Conservation (phyloP, 2,888 invertebrate genomes). For the Auanema sp. region DNA sequence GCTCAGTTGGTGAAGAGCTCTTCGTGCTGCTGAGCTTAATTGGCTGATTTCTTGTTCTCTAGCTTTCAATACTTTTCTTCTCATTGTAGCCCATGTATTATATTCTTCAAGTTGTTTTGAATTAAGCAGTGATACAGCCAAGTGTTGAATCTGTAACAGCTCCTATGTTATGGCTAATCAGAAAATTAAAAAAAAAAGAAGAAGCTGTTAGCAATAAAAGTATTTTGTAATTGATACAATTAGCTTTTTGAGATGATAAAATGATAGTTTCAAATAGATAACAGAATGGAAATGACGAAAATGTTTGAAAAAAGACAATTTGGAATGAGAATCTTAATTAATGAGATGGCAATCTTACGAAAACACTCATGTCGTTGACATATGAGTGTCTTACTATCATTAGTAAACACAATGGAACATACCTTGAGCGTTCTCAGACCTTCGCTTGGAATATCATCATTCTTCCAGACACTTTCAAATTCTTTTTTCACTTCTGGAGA, state of each 20-base stretch:
- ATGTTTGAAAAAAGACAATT: background rate
- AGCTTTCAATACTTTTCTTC: slow-evolving; percentile 46
- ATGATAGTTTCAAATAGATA: background rate
- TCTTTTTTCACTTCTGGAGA: slow-evolving; percentile 40
- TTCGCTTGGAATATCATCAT: slow-evolving; percentile 58
- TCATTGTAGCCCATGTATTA: slow-evolving; percentile 56
- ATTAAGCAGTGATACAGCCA: slow-evolving; percentile 58
- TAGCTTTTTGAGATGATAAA: slow-evolving; percentile 7
- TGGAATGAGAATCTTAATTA: too few relatives aligned
- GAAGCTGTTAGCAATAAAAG: too few relatives aligned
- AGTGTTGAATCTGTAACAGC: slow-evolving; percentile 52
- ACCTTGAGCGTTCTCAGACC: slow-evolving; percentile 51
- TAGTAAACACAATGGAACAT: too few relatives aligned
- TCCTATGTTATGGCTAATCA: too few relatives aligned
- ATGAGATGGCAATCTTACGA: too few relatives aligned
- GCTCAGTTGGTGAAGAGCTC: slow-evolving; percentile 38
- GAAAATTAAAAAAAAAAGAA: too few relatives aligned
- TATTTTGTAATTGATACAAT: background rate
- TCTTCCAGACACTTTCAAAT: slow-evolving; percentile 52
- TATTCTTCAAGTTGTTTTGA: slow-evolving; percentile 48
- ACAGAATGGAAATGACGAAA: background rate
- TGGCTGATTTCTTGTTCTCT: slow-evolving; percentile 44
- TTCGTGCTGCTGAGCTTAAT: slow-evolving; percentile 36
- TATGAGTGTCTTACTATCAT: too few relatives aligned
- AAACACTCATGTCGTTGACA: too few relatives aligned